Percentiles rank a stretch among this genome's conserved stretches.
These are phyloP conservation scores for Meganola albula DNA, from an alignment of 2,888 invertebrate genomes.

Conservation along the genomic window DNA sequence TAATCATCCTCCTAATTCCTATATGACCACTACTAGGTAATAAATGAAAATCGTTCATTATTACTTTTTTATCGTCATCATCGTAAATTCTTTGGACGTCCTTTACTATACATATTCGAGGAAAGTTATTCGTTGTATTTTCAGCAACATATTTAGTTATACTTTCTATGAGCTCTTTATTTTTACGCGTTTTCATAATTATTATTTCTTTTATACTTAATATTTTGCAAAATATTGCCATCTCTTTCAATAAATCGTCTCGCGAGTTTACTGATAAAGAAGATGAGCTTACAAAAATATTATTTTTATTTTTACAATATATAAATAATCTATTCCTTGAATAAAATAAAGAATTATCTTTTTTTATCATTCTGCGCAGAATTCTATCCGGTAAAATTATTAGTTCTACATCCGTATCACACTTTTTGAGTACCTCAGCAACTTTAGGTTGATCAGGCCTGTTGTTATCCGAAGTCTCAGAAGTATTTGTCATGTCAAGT, in stretches of 20 bases:
- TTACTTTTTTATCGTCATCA: neutral
- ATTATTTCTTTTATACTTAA: neutral
- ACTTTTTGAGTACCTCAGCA: slow-evolving; percentile 1
- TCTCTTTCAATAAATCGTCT: neutral
- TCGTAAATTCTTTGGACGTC: neutral
- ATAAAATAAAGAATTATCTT: neutral
- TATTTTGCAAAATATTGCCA: neutral
- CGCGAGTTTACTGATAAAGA: neutral
- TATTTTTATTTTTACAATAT: neutral
- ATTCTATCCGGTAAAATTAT: neutral
- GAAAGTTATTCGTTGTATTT: neutral
- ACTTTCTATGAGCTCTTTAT: neutral
- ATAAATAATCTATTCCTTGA: neutral
- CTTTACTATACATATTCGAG: neutral
- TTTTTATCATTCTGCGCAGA: neutral
- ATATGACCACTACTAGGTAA: neutral
- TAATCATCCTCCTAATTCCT: neutral
- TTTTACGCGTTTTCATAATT: neutral
- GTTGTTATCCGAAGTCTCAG: neutral
- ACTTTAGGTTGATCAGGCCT: neutral
- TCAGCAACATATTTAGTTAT: neutral
- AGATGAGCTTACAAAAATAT: neutral
- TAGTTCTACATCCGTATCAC: neutral
- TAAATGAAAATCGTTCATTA: neutral
- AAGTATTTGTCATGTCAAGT: neutral